A percentile compares a stretch with the other conserved stretches of the same genome.
Conservation (phyloP, 2,113 vertebrate species). For the Prunella himalayana region DNA sequence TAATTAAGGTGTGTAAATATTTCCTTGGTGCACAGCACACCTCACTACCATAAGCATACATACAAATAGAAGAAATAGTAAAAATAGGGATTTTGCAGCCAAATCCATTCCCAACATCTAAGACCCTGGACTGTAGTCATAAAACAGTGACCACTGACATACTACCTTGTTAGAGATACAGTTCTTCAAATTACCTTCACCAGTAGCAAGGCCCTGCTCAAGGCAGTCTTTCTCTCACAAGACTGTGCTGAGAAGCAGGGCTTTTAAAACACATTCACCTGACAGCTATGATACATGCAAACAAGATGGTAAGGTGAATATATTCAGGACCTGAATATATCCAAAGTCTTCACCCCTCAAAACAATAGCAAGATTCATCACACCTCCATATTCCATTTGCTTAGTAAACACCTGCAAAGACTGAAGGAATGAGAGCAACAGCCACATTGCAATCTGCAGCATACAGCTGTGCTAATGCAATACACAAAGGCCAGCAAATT, state of each 20-base stretch:
- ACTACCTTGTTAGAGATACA: not conserved
- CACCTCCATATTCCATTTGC: not conserved
- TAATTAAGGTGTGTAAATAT: not conserved
- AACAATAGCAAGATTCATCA: not conserved
- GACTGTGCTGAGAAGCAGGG: not conserved
- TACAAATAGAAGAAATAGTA: not conserved
- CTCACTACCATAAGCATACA: not conserved
- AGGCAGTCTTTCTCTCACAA: not conserved
- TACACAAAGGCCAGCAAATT: not conserved
- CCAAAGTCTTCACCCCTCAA: not conserved
- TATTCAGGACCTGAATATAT: not conserved
- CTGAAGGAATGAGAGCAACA: not conserved
- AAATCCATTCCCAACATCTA: not conserved
- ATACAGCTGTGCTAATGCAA: not conserved
- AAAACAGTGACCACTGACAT: not conserved
- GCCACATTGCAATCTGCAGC: not conserved
- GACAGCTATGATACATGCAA: not conserved
- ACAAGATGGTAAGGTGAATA: not conserved
- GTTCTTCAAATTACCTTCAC: not conserved
- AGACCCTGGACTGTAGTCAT: not conserved
- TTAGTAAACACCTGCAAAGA: not conserved
- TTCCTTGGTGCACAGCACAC: not conserved
- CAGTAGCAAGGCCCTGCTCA: not conserved
- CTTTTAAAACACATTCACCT: not conserved
- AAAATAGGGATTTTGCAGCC: not conserved